These are phyloP conservation scores for Oscheius myriophilus DNA, from an alignment of 2,888 invertebrate species.

Conservation along the genomic window DNA sequence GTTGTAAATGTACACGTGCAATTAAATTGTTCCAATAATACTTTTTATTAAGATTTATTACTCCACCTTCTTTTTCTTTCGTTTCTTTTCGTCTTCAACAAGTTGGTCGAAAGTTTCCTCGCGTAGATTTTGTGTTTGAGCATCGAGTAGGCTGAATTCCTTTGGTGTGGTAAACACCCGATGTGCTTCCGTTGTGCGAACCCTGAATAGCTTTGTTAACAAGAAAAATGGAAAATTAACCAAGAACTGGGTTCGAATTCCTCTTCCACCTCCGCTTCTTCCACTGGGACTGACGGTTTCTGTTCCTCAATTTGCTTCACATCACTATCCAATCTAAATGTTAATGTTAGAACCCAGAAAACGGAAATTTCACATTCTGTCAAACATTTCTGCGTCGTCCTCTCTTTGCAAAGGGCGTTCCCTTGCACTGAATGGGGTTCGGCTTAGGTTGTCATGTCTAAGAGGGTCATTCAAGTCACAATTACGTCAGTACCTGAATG, in stretches of 20 bases:
- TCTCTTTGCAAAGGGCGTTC: background rate
- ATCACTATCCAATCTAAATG: background rate
- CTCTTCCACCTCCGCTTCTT: background rate
- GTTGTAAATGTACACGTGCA: no score
- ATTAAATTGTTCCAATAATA: no score
- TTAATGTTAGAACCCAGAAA: background rate
- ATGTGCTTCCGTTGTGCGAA: background rate
- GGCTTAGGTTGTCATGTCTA: conserved; percentile 16
- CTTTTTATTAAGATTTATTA: background rate
- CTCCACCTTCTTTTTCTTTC: background rate
- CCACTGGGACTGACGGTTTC: background rate
- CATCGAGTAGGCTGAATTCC: background rate
- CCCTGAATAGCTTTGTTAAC: background rate
- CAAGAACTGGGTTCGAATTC: background rate
- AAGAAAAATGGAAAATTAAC: background rate
- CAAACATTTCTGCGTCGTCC: conserved; percentile 8
- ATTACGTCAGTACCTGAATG: conserved; percentile 44
- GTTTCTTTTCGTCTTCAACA: background rate
- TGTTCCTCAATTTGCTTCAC: background rate
- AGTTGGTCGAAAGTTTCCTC: conserved; percentile 18
- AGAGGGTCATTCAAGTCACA: conserved; percentile 2
- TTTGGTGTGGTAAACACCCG: background rate
- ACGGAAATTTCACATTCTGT: background rate
- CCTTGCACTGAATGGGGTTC: background rate
- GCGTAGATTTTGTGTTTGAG: conserved; percentile 7